Evolutionary conservation across 2,888 invertebrate species (phyloP).

Genomic region (Elysia crispata): DNA sequence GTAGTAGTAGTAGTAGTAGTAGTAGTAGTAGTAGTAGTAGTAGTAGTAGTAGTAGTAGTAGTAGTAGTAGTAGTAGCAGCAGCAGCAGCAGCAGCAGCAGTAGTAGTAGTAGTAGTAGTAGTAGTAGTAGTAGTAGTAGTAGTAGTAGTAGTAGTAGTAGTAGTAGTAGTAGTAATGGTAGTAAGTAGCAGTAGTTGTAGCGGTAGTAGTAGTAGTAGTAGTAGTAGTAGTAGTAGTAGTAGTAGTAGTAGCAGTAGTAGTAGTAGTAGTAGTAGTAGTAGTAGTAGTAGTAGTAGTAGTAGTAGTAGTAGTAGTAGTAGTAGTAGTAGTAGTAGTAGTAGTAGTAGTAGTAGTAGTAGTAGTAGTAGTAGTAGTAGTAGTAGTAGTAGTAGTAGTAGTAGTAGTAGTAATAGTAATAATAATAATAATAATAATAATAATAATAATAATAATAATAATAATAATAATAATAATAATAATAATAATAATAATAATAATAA

Average conservation of each 20-base stretch:
- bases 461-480: conserved; percentile 1
- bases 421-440: not conserved
- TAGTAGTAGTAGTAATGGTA: conserved; percentile 7
- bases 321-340: not conserved
- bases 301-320: conserved; percentile 23
- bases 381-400: conserved; percentile 6
- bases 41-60: conserved; percentile 19
- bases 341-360: not conserved
- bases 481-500: too few relatives aligned
- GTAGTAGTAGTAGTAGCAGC: conserved; percentile 1
- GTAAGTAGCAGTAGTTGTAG: not conserved
- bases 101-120: conserved; percentile 22
- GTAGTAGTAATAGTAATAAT: conserved; percentile 1
- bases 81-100: conserved; percentile 29
- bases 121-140: conserved; percentile 18
- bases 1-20: conserved; percentile 28
- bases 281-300: conserved; percentile 1
- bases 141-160: conserved; percentile 32
- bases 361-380: conserved; percentile 24
- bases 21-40: not conserved
- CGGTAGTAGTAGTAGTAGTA: not conserved
- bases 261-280: not conserved
- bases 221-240: conserved; percentile 25
- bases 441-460: not conserved
- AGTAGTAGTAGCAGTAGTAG: conserved; percentile 21